phyloP scores from a whole-genome alignment of 2,888 invertebrate species.

The Amaurobius ferox region DNA sequence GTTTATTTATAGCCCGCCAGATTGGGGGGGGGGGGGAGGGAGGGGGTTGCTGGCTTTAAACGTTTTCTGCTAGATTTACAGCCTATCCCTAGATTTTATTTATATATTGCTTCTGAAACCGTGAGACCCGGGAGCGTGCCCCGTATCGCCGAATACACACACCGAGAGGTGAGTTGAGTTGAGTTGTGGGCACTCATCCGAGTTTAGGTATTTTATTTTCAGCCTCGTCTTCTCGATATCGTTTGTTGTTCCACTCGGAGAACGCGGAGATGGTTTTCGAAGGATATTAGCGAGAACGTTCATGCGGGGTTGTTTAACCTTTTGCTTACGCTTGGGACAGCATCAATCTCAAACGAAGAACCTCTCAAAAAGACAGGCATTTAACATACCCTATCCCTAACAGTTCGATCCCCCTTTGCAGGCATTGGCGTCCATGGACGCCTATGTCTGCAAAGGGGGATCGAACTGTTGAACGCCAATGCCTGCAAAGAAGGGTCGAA shows the following conservation, averaged over 20 bases:
- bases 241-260: not conserved
- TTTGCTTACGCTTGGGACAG: too few species aligned
- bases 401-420: too few species aligned
- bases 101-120: slow-evolving; percentile 10
- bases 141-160: not conserved
- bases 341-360: too few species aligned
- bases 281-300: not conserved
- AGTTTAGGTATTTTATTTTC: not conserved
- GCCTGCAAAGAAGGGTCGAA: too few species aligned
- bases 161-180: not conserved
- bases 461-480: too few species aligned
- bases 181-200: not conserved
- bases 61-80: slow-evolving; percentile 13
- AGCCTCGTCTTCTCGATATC: not conserved
- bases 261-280: not conserved
- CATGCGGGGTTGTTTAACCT: not conserved
- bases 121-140: not conserved
- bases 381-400: too few species aligned
- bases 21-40: not conserved
- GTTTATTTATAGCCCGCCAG: not conserved
- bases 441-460: too few species aligned
- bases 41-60: not conserved
- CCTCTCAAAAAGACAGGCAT: too few species aligned
- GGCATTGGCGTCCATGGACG: too few species aligned
- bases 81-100: not conserved